Evolutionary conservation across 2,888 invertebrate species (phyloP).

Genomic region (Petrolisthes manimaculis): DNA sequence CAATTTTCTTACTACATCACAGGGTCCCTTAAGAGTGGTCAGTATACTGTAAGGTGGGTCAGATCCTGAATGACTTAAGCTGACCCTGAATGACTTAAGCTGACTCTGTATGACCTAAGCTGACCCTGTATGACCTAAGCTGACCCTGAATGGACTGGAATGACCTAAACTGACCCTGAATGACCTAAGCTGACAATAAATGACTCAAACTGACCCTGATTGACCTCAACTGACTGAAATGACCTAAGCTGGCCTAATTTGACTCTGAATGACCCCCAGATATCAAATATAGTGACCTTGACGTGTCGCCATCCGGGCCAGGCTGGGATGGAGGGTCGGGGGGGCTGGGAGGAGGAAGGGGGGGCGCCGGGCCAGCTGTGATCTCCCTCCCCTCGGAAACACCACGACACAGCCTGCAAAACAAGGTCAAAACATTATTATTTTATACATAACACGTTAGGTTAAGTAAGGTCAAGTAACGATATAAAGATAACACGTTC

Average conservation of each 20-base stretch:
- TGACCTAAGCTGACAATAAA: background rate
- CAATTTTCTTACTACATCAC: no score
- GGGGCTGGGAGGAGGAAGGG: background rate
- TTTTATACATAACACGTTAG: no score
- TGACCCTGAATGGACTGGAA: background rate
- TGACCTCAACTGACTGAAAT: background rate
- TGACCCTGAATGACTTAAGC: no score
- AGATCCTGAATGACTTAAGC: no score
- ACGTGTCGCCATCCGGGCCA: conserved; percentile 19
- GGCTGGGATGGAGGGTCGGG: background rate
- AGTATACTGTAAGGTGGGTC: no score
- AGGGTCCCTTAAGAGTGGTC: no score
- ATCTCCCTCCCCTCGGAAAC: background rate
- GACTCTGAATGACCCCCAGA: background rate
- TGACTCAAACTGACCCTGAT: background rate
- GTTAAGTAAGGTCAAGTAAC: no score
- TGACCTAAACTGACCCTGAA: background rate
- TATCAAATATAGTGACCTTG: background rate
- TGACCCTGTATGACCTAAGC: background rate
- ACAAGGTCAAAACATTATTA: background rate
- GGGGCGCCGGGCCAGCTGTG: background rate
- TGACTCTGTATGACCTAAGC: background rate
- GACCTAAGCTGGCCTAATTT: background rate
- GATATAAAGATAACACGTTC: no score
- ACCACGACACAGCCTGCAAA: conserved; percentile 3